Evolutionary conservation across 1,140 invertebrate genomes (phyloP).

Genomic region (Drosophila novamexicana): DNA sequence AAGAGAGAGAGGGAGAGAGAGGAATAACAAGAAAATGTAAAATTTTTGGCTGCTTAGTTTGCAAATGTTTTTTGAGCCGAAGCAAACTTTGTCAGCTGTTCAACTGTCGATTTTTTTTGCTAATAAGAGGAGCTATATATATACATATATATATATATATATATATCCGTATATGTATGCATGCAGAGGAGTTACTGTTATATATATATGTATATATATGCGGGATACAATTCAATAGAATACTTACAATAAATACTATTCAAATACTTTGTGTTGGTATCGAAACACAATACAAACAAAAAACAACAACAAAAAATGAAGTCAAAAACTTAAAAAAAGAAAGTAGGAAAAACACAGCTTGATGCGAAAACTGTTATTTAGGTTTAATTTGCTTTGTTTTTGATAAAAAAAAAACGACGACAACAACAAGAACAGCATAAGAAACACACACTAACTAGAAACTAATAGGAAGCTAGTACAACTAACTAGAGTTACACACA

Average conservation of each 20-base stretch:
- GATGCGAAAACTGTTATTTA: conserved; percentile 43
- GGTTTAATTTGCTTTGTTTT: conserved; percentile 45
- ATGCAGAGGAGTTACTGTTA: not conserved
- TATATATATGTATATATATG: not conserved
- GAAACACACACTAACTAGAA: conserved; percentile 43
- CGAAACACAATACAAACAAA: no score
- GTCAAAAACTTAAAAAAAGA: not conserved
- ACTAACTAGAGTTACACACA: conserved; percentile 15
- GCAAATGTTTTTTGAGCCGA: conserved; percentile 9
- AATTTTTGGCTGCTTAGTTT: conserved; percentile 26
- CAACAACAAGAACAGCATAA: conserved; percentile 5
- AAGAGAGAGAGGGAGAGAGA: not conserved
- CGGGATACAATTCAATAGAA: conserved; percentile 15
- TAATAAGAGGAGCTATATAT: conserved; percentile 70
- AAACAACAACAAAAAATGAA: conserved; percentile 9
- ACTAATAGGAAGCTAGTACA: conserved; percentile 38
- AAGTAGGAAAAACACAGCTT: not conserved
- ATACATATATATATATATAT: conserved; percentile 15
- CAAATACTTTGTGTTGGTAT: no score
- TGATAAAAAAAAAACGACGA: not conserved
- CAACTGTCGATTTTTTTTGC: conserved; percentile 80
- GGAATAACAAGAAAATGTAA: conserved; percentile 19
- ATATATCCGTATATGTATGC: not conserved
- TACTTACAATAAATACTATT: not conserved
- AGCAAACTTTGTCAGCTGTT: conserved; percentile 72